phyloP scores from a whole-genome alignment of 2,113 vertebrate genomes.

The Bubo bubo region DNA sequence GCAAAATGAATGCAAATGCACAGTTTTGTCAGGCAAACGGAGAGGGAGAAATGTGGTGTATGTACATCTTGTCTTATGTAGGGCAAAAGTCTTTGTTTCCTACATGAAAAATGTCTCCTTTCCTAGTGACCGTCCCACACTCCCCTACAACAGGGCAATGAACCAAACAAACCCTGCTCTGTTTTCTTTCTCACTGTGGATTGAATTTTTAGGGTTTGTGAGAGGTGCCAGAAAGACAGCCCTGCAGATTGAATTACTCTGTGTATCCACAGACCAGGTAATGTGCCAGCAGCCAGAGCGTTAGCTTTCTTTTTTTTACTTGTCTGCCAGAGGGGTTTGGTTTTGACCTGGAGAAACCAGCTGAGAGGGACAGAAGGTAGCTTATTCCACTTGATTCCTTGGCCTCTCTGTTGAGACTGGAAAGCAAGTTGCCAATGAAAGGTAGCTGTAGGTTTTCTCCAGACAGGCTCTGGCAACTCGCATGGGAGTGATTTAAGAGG shows the following conservation, averaged over 20 bases:
- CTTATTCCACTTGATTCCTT: constrained; percentile 20
- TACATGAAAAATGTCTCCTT: background rate
- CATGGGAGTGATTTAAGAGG: background rate
- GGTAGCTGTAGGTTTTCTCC: constrained; percentile 5
- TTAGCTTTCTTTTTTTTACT: background rate
- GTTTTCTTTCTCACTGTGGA: background rate
- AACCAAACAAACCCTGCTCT: background rate
- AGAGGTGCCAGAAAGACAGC: constrained; percentile 9
- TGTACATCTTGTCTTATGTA: background rate
- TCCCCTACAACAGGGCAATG: background rate
- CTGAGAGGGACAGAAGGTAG: background rate
- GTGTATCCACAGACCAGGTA: constrained; percentile 10
- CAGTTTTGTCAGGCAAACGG: background rate
- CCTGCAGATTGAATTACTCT: background rate
- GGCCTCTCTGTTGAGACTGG: background rate
- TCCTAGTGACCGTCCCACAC: background rate
- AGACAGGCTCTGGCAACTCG: background rate
- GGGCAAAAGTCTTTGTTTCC: background rate
- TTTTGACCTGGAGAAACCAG: constrained; percentile 17
- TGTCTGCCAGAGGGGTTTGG: background rate
- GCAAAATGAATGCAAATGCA: background rate
- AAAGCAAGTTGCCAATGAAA: background rate
- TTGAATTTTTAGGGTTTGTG: background rate
- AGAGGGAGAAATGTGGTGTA: background rate
- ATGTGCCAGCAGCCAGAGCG: background rate